Evolutionary conservation across 2,888 invertebrate species (phyloP).

Genomic region (Mystacides longicornis): DNA sequence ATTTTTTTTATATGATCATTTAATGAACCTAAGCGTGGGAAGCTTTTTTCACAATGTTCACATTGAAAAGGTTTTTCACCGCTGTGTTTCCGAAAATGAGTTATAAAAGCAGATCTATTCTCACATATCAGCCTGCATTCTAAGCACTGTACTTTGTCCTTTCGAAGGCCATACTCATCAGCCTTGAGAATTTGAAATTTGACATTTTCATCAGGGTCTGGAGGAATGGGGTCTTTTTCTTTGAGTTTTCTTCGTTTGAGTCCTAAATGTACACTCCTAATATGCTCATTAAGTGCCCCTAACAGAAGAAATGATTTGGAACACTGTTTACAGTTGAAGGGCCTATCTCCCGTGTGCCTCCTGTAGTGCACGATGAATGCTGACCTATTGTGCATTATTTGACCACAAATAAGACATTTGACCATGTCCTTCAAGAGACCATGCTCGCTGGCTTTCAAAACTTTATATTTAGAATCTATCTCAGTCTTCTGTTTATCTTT

Average conservation of each 20-base stretch:
- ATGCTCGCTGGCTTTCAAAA: slow-evolving; percentile 4
- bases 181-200: slow-evolving; percentile 2
- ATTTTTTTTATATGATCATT: slow-evolving; percentile 8
- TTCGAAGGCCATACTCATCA: slow-evolving; percentile 2
- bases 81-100: slow-evolving; percentile 18
- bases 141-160: slow-evolving; percentile 5
- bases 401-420: slow-evolving; percentile 1
- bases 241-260: background rate
- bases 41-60: slow-evolving; percentile 25
- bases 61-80: slow-evolving; percentile 26
- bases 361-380: slow-evolving; percentile 4
- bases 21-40: slow-evolving; percentile 6
- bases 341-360: slow-evolving; percentile 1
- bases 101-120: slow-evolving; percentile 6
- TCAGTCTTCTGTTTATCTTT: background rate
- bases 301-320: background rate
- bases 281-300: slow-evolving; percentile 5
- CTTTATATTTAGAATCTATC: background rate
- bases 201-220: slow-evolving; percentile 6
- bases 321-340: slow-evolving; percentile 3
- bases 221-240: background rate
- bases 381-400: slow-evolving; percentile 1
- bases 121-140: slow-evolving; percentile 5
- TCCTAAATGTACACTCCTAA: slow-evolving; percentile 1
- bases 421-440: slow-evolving; percentile 3